These are phyloP conservation scores for Hydraecia micacea DNA, from an alignment of 2,888 invertebrate genomes.

Conservation along the genomic window DNA sequence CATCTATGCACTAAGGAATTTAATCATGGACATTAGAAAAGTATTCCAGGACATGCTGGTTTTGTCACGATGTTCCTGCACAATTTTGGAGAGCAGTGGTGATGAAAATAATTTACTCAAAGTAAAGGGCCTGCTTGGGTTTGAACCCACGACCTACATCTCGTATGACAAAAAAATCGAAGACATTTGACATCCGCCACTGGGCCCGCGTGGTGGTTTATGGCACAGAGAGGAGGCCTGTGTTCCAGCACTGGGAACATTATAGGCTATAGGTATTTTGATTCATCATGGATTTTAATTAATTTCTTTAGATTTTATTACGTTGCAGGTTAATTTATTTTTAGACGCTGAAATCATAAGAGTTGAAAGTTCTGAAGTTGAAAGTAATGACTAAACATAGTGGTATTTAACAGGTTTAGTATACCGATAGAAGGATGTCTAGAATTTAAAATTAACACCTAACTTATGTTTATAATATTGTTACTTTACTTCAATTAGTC, in stretches of 20 bases:
- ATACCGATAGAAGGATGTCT: background rate
- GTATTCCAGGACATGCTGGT: background rate
- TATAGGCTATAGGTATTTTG: background rate
- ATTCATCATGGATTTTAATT: background rate
- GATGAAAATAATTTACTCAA: background rate
- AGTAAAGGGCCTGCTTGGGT: background rate
- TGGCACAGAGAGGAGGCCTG: no score
- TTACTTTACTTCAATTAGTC: background rate
- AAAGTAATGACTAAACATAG: conserved; percentile 3
- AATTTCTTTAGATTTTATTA: background rate
- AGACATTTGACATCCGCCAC: background rate
- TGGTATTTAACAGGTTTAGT: conserved; percentile 5
- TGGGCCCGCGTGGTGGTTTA: no score
- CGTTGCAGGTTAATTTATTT: background rate
- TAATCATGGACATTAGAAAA: background rate
- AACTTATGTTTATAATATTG: background rate
- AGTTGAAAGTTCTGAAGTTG: conserved; percentile 3
- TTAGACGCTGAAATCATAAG: background rate
- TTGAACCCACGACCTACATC: background rate
- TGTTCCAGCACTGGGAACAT: background rate
- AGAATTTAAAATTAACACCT: background rate
- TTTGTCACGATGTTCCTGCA: background rate
- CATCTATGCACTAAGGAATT: background rate
- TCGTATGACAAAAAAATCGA: background rate
- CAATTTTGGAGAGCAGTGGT: background rate